Conservation (phyloP, 1,140 invertebrate species). For the Ceratosolen solmsi region DNA sequence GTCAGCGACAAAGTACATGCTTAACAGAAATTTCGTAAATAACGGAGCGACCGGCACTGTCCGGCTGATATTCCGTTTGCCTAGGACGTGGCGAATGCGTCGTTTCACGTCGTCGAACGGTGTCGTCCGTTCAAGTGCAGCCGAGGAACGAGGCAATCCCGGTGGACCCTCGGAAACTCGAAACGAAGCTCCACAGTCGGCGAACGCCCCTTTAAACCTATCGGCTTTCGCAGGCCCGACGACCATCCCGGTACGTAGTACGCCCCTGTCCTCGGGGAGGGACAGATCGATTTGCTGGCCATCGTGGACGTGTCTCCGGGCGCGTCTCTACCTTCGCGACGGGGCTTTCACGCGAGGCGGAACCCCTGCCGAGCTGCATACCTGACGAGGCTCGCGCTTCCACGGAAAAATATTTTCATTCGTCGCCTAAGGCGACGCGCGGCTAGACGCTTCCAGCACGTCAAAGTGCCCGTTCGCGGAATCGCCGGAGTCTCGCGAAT, state of each 20-base stretch:
- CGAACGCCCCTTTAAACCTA: neutral
- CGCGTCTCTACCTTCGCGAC: neutral
- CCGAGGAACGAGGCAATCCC: neutral
- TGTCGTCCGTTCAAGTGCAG: too few species aligned
- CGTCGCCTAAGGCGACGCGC: neutral
- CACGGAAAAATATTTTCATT: constrained; percentile 46
- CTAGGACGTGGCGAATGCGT: too few species aligned
- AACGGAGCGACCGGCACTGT: too few species aligned
- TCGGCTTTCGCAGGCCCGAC: neutral
- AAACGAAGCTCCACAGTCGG: too few species aligned
- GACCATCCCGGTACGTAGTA: neutral
- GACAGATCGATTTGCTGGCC: too few species aligned
- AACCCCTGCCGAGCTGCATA: constrained; percentile 44
- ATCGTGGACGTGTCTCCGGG: neutral
- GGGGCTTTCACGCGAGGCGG: constrained; percentile 39
- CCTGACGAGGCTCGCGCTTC: constrained; percentile 36
- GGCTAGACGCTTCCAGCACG: constrained; percentile 6
- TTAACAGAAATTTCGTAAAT: too few species aligned
- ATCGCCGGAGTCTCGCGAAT: constrained; percentile 16
- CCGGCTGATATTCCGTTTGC: too few species aligned
- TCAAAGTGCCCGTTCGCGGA: constrained; percentile 51
- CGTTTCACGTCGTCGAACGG: too few species aligned
- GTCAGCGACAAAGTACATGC: too few species aligned
- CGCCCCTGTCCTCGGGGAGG: neutral
- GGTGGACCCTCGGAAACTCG: too few species aligned